Conservation (phyloP, 2,888 invertebrate genomes). For the Trachelus troglodyta region DNA sequence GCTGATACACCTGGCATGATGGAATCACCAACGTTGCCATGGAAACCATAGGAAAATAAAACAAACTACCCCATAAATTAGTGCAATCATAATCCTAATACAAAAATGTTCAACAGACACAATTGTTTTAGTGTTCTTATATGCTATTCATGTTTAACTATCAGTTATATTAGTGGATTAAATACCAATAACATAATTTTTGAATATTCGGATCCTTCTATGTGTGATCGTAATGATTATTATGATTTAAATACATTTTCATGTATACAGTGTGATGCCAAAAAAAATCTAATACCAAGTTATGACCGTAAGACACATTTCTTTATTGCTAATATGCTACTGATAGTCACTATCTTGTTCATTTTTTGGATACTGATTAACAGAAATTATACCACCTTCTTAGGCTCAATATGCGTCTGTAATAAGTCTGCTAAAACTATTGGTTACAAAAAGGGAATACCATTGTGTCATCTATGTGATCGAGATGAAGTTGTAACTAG, state of each 20-base stretch:
- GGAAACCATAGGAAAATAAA: background rate
- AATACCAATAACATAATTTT: slow-evolving; percentile 28
- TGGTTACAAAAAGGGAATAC: slow-evolving; percentile 43
- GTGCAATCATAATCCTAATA: background rate
- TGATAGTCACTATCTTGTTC: slow-evolving; percentile 12
- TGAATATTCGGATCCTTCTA: slow-evolving; percentile 44
- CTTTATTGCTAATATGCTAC: background rate
- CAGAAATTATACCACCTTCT: slow-evolving; percentile 17
- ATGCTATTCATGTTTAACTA: background rate
- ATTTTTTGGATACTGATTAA: background rate
- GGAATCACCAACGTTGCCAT: background rate
- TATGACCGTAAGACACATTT: slow-evolving; percentile 57
- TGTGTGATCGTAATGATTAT: slow-evolving; percentile 67
- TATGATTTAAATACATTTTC: slow-evolving; percentile 68
- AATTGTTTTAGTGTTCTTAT: background rate
- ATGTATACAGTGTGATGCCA: slow-evolving; percentile 67
- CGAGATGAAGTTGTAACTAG: slow-evolving; percentile 52
- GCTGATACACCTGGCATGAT: background rate
- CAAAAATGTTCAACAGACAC: background rate
- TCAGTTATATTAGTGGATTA: background rate
- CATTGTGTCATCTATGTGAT: slow-evolving; percentile 56
- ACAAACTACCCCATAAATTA: background rate
- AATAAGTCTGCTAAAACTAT: slow-evolving; percentile 56
- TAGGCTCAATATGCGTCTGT: slow-evolving; percentile 68
- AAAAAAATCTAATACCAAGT: slow-evolving; percentile 60